Evolutionary conservation across 2,888 invertebrate species (phyloP).

Genomic region (Calameuta pallipes): DNA sequence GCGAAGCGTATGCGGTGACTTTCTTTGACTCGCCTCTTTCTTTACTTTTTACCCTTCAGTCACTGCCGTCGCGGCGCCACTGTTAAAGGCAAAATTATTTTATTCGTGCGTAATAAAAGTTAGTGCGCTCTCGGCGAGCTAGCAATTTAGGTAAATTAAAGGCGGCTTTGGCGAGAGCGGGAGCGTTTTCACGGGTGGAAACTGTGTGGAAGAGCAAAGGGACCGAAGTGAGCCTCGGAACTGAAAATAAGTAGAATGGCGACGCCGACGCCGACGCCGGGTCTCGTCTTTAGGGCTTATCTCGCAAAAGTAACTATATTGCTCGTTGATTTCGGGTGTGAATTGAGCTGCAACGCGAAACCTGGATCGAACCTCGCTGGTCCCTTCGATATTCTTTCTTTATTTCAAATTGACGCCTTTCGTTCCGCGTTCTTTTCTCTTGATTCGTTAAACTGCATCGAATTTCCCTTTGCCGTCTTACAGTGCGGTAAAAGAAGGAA

Average conservation of each 20-base stretch:
- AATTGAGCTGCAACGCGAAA: conserved; percentile 1
- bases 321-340: neutral
- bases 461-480: too few species aligned
- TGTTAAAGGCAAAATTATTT: conserved; percentile 47
- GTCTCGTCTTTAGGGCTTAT: neutral
- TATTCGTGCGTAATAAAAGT: conserved; percentile 36
- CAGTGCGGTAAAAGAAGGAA: too few species aligned
- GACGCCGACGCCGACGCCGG: too few species aligned
- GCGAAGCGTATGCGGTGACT: neutral
- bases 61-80: neutral
- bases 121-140: conserved; percentile 14
- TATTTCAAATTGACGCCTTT: too few species aligned
- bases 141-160: conserved; percentile 59
- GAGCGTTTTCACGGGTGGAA: too few species aligned
- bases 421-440: too few species aligned
- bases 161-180: conserved; percentile 44
- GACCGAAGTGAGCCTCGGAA: too few species aligned
- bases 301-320: neutral
- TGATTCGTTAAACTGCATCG: too few species aligned
- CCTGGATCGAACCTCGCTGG: neutral
- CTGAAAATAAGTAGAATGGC: too few species aligned
- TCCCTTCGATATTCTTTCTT: neutral
- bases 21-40: conserved; percentile 13
- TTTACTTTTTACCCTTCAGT: conserved; percentile 15
- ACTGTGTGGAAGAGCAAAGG: too few species aligned